Evolutionary conservation across 2,113 vertebrate genomes (phyloP), one percentile per base, ranked within the genome.

Genomic region (Alligator sinensis): DNA sequence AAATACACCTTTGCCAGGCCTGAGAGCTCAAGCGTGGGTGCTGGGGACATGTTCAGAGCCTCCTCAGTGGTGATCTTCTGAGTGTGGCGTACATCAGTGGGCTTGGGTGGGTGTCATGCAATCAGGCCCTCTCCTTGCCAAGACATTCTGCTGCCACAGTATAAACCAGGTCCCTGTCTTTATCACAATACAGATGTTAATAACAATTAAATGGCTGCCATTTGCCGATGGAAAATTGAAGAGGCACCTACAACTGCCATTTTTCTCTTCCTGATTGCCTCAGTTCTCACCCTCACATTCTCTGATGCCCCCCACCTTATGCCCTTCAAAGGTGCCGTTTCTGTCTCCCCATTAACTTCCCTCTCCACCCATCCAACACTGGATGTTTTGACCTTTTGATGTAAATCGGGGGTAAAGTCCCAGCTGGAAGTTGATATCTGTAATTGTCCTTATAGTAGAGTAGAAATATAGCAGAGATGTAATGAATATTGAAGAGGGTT

Each of bases 331-430:
- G 92, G 87, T 93, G 92, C 96, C 95, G 93, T 93, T 95, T 96
- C 74, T 95, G 95, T 96, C 95, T 97, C 87, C 91, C 89, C 9
- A 95, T 96, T 97, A 96, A 94, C 92, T 95, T 95, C 96, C 96
- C 96, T 97, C 93, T 97, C 93, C 93, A 92, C 75, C 87, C 88
- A 1, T 95, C 96, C 96, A 96, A 94, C 96, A 95, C 93, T 66
- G 92, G 90, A 94, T 94, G 85, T n/a, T 78, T 80, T 28, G 93
- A 96, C 95, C 94, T 96, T 94, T 94, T 90, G 89, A 91, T 95
- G 94, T 96, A 96, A 94, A 95, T 96, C 92, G 91, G 84, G 1
- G 0, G 82, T 93, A 92, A 92, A 10, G 2, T 88, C 80, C 90
- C 93, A 92, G 84, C 80, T 95, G 5, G 0, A 77, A 34, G 87